These are phyloP conservation scores for Etia nguti DNA, from an alignment of 2,113 vertebrate species.

Conservation along the genomic window DNA sequence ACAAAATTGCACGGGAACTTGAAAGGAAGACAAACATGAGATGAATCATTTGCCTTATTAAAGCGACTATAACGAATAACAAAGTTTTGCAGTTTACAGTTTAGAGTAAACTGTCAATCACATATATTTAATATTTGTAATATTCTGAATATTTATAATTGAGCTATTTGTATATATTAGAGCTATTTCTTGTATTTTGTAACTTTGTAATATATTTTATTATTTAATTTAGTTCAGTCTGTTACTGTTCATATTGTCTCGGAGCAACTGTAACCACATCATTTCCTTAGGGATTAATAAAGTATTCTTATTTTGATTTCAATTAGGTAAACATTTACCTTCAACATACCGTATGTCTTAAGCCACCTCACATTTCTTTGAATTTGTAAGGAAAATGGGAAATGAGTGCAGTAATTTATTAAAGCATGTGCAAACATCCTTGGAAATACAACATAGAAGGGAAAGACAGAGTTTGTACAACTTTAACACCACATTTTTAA, in stretches of 20 bases:
- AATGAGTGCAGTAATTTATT: not conserved
- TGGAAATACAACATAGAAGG: not conserved
- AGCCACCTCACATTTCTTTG: not conserved
- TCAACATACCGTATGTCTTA: not conserved
- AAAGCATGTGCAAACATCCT: not conserved
- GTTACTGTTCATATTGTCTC: not conserved
- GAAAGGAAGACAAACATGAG: slow-evolving; percentile 8
- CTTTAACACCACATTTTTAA: not conserved
- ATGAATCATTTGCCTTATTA: not conserved
- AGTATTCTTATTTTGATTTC: not conserved
- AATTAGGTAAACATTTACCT: not conserved
- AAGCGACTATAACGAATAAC: not conserved
- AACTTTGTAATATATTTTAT: not conserved
- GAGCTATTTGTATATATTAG: not conserved
- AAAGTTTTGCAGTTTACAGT: not conserved
- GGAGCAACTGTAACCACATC: not conserved
- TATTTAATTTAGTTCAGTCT: not conserved
- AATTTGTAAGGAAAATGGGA: not conserved
- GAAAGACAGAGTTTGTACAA: too few relatives aligned
- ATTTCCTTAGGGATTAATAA: not conserved
- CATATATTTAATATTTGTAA: not conserved
- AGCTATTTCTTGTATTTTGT: not conserved
- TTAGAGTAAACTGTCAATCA: not conserved
- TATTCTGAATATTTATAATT: not conserved
- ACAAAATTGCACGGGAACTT: not conserved